A percentile compares a stretch with the other conserved stretches of the same genome.
Conservation (phyloP, 2,113 vertebrate genomes). For the Corythornis cristatus region DNA sequence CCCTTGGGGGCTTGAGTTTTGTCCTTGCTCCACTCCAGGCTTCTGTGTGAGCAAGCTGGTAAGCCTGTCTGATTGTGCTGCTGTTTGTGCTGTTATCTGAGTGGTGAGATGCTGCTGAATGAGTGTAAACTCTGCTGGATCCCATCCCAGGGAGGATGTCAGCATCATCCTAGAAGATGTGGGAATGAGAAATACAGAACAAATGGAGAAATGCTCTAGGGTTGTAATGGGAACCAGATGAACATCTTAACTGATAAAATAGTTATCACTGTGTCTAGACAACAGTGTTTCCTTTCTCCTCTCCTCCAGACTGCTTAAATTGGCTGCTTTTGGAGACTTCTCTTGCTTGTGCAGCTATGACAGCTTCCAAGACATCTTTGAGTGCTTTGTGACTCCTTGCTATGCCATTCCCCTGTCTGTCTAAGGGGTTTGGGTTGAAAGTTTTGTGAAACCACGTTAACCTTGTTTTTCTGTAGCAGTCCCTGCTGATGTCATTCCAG, state of each 20-base stretch:
- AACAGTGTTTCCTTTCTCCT: neutral
- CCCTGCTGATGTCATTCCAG: neutral
- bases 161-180: neutral
- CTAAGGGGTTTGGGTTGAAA: neutral
- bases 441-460: neutral
- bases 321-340: neutral
- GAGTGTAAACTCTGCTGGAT: neutral
- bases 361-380: neutral
- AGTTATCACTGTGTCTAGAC: neutral
- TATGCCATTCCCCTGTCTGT: neutral
- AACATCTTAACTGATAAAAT: neutral
- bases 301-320: neutral
- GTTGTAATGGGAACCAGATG: neutral
- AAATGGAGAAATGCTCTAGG: neutral
- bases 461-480: neutral
- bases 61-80: neutral
- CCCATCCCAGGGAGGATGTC: neutral
- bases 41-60: no score
- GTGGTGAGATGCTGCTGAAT: neutral
- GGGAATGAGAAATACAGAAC: neutral
- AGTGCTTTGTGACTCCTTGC: neutral
- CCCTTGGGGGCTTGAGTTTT: neutral
- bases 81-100: rapidly evolving
- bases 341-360: neutral
- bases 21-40: neutral